Conservation (phyloP, 2,797 vertebrate species). For the Cyprinella venusta region DNA sequence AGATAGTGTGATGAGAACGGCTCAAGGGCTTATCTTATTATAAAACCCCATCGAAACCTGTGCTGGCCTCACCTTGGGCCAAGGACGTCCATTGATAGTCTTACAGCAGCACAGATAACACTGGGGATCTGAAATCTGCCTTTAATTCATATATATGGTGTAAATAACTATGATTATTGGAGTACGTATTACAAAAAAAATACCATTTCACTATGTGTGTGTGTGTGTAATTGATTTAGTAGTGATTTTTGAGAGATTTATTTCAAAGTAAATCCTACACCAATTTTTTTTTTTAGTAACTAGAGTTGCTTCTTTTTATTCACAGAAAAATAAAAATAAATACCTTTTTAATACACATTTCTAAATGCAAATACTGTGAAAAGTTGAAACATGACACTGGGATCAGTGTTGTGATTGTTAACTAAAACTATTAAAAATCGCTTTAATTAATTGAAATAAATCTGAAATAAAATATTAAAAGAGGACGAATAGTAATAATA, state of each 20-base stretch:
- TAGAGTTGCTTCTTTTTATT: background rate
- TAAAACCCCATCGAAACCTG: constrained; percentile 62
- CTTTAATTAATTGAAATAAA: background rate
- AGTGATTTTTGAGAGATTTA: too few species aligned
- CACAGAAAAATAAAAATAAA: background rate
- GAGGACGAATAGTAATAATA: background rate
- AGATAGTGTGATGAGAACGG: constrained; percentile 62
- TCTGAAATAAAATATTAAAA: background rate
- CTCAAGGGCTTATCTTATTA: constrained; percentile 80
- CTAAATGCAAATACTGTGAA: background rate
- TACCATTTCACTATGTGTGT: background rate
- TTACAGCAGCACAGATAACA: background rate
- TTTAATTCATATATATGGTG: background rate
- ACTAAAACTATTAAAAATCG: background rate
- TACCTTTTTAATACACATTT: background rate
- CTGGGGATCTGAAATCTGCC: background rate
- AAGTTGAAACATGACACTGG: background rate
- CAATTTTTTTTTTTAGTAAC: background rate
- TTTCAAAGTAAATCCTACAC: background rate
- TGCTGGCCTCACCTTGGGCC: constrained; percentile 62
- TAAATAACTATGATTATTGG: background rate
- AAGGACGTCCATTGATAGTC: constrained; percentile 42
- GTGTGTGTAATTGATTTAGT: background rate
- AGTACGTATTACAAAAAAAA: background rate
- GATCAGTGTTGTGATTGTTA: background rate